Evolutionary conservation across 2,113 vertebrate genomes (phyloP).

Genomic region (Corydoras sp.): DNA sequence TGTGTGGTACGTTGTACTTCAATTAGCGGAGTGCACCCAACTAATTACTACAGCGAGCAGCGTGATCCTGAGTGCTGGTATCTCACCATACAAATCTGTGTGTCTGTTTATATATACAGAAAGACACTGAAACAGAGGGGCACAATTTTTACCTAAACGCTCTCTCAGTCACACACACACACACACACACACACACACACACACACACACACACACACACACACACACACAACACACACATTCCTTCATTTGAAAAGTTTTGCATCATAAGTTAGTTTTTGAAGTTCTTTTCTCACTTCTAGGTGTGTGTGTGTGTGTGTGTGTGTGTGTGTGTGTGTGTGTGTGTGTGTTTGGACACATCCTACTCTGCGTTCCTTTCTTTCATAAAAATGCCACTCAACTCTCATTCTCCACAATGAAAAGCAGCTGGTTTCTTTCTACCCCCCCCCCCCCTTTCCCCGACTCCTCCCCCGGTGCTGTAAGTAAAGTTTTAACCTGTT

Average conservation of each 20-base stretch:
- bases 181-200: slow-evolving; percentile 12
- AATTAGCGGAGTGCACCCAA: slow-evolving; percentile 64
- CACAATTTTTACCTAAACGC: slow-evolving; percentile 44
- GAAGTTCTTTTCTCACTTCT: slow-evolving; percentile 40
- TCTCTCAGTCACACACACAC: slow-evolving; percentile 7
- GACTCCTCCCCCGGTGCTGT: slow-evolving; percentile 10
- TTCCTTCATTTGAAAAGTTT: slow-evolving; percentile 47
- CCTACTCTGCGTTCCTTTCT: slow-evolving; percentile 52
- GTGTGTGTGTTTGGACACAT: slow-evolving; percentile 41
- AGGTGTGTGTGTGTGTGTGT: not conserved
- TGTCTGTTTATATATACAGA: slow-evolving; percentile 17
- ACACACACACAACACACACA: slow-evolving; percentile 13
- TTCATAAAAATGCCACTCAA: slow-evolving; percentile 65
- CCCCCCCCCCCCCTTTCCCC: slow-evolving; percentile 34
- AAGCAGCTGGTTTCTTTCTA: slow-evolving; percentile 58
- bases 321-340: slow-evolving; percentile 33
- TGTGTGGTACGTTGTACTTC: slow-evolving; percentile 50
- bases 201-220: slow-evolving; percentile 13
- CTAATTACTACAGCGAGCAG: slow-evolving; percentile 64
- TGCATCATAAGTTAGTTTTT: slow-evolving; percentile 51
- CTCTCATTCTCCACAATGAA: slow-evolving; percentile 54
- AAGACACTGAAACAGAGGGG: slow-evolving; percentile 41
- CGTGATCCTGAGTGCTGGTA: slow-evolving; percentile 44
- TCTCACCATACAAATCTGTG: slow-evolving; percentile 23
- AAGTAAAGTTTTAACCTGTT: too few relatives aligned